Percentiles rank a stretch among this genome's conserved stretches.
Evolutionary conservation across 2,888 invertebrate genomes (phyloP).

Genomic region (Spialia ferax): DNA sequence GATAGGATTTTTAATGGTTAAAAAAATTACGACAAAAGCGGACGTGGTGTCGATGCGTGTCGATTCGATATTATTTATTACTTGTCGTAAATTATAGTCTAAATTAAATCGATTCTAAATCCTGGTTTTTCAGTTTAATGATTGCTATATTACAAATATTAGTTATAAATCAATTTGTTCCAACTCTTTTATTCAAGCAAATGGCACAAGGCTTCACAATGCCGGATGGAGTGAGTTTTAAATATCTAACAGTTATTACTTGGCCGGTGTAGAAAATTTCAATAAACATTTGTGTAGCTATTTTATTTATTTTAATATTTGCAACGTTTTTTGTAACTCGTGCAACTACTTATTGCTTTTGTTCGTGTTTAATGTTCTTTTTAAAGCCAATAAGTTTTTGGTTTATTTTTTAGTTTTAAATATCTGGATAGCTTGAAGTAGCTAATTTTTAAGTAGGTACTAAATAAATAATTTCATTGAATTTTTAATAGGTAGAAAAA

Average conservation of each 20-base stretch:
- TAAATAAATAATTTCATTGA: background rate
- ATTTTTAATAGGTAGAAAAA: no score
- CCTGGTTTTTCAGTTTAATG: constrained; percentile 68
- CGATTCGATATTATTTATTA: constrained; percentile 74
- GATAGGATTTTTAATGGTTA: constrained; percentile 84
- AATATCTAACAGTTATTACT: constrained; percentile 14
- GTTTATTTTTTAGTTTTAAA: background rate
- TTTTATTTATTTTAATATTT: background rate
- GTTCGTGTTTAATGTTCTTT: background rate
- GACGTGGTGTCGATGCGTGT: constrained; percentile 64
- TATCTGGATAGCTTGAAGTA: no score
- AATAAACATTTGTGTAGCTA: constrained; percentile 41
- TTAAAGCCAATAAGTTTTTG: background rate
- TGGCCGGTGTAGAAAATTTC: constrained; percentile 4
- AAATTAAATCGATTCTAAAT: constrained; percentile 81
- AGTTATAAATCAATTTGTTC: constrained; percentile 71
- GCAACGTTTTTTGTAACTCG: background rate
- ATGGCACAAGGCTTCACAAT: constrained; percentile 24
- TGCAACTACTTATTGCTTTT: background rate
- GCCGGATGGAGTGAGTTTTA: constrained; percentile 29
- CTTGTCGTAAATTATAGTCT: constrained; percentile 79
- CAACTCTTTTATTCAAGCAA: constrained; percentile 44
- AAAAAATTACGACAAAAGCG: constrained; percentile 81
- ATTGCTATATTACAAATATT: constrained; percentile 72
- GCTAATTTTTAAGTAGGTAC: no score